phyloP scores from a whole-genome alignment of 2,888 invertebrate species.

The Microchrysa polita region DNA sequence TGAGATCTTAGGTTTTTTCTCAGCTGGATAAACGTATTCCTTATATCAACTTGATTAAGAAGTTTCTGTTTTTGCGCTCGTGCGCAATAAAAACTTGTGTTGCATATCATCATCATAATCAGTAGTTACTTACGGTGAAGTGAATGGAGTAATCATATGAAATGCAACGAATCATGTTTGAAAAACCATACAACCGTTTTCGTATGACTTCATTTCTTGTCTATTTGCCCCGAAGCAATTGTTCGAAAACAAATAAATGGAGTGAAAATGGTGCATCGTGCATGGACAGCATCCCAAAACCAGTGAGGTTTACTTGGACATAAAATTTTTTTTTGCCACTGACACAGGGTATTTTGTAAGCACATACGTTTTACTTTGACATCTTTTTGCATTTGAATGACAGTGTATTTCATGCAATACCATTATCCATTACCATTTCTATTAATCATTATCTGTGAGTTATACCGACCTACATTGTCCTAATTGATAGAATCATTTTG shows the following conservation, averaged over 20 bases:
- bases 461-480: too few species aligned
- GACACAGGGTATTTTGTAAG: not conserved
- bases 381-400: not conserved
- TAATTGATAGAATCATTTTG: too few species aligned
- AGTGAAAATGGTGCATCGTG: not conserved
- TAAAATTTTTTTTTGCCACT: not conserved
- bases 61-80: slow-evolving; percentile 24
- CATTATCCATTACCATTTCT: too few species aligned
- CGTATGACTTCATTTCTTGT: slow-evolving; percentile 38
- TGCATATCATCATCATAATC: slow-evolving; percentile 32
- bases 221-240: slow-evolving; percentile 25
- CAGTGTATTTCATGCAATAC: not conserved
- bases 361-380: too few species aligned
- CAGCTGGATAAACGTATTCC: not conserved
- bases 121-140: slow-evolving; percentile 6
- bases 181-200: slow-evolving; percentile 8
- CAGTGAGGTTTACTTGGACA: slow-evolving; percentile 5
- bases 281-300: too few species aligned
- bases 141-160: slow-evolving; percentile 24
- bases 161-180: slow-evolving; percentile 5
- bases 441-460: too few species aligned
- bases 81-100: slow-evolving; percentile 12
- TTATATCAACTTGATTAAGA: slow-evolving; percentile 38
- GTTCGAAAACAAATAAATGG: not conserved
- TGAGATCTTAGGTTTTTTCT: not conserved